Base-by-base conservation (phyloP, 2,888 invertebrate genomes). In the Dendrolimus houi region DNA sequence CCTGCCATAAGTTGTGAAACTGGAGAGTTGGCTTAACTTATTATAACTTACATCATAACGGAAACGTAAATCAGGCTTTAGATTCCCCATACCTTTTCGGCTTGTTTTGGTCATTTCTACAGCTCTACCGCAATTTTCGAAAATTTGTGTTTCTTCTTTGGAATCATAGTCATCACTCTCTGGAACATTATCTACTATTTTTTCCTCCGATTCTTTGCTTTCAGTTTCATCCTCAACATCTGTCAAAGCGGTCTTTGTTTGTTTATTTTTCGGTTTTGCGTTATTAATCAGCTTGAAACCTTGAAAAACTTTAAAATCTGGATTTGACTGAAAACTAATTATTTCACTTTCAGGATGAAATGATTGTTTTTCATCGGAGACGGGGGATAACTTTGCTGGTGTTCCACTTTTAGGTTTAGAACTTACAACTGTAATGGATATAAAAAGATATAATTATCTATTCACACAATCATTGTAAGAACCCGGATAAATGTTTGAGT, bases 271-370 rank as follows among this genome's bases (percentile, higher is more conserved):
- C 59, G 74, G 77, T 55, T 69, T 71, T 47, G 73, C 68, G 59
- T 88, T 73, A 67, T 88, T 86, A 29, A 84, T 68, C 1, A 89
- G 76, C 71, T 88, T 89, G 62, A 87, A 89, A 40, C 84, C 83
- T 71, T 85, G 77, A 52, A 89, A 63, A 6, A 86, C 83, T 65
- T 85, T 80, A 57, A 88, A 90, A 65, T 88, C 79, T 53, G 88
- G 89, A 54, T 81, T 81, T 0, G 88, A 79, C 55, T 83, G 81
- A 56, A 81, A 87, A 60, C 69, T 82, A 29, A 88, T 74, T 1
- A 81, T 80, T 59, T 81, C 79, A 57, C 79, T 83, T 64, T 80
- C 80, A 8, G 73, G 67, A 54, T 76, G 66, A 29, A 29, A 6
- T 53, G 71, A 70, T 29, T 63, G 58, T 7, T 61, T 59, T 57